Base-by-base conservation (phyloP, 2,888 invertebrate genomes). In the Oithona nana region DNA sequence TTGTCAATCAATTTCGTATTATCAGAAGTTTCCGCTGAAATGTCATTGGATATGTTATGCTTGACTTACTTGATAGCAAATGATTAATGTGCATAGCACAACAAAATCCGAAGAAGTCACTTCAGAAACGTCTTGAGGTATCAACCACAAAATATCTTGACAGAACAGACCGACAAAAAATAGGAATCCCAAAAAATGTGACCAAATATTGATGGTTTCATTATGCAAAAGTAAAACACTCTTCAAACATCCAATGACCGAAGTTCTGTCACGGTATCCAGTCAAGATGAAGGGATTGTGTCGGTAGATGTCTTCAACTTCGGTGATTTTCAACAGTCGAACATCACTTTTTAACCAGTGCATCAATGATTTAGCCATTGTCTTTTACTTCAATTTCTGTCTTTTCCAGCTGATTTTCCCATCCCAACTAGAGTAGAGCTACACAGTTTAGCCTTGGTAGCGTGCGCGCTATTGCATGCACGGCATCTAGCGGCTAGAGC, bases 181-280 rank as follows among this genome's bases (percentile, higher is more conserved):
- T 52, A 74, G 66, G 65, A 75, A 75, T 51, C 77, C 77, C 28
- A 73, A 65, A 11, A 95, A 78, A 72, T 95, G 95, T 55, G 89
- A 89, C 95, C 95, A 95, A 71, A 95, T 93, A 71, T 95, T 95
- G 71, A 95, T 81, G 0, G 93, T 94, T 75, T 95, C 95, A 54
- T 50, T 65, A 6, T 24, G 57, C n/a, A 64, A 59, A 63, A 28
- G 13, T 49, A 61, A 68, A 67, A 64, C 68, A 88, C 88, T 93
- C 77, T 88, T 87, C 72, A 89, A 76, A 71, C 90, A 90, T 68
- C 88, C 76, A 71, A 80, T 81, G n/a, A 85, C 84, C 4, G 84
- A 83, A 61, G 92, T 77, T 67, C 83, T 80, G 68, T 85, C 84
- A 69, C 92, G 79, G 72, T 93, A 93, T 13, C 93, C 93, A 67